Evolutionary conservation across 2,888 invertebrate species (phyloP), one percentile per base, ranked within the genome.

Genomic region (Mesorhabditis sp.): DNA sequence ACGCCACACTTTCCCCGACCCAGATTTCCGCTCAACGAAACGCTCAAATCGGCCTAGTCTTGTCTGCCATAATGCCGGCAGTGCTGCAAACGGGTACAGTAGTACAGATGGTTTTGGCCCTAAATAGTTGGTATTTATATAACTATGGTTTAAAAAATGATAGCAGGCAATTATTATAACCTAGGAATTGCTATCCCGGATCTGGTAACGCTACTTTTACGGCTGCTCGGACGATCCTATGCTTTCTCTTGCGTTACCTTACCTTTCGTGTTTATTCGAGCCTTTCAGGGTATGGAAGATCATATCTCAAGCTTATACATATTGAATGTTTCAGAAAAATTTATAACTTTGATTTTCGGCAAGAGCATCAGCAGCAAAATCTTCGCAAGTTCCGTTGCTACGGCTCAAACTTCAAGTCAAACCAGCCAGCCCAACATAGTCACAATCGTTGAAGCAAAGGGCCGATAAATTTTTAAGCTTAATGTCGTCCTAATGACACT

Each of bases 231-330:
- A 28, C 28, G 28, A 28, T 28, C 28, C 28, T 28, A 28, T 28
- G 28, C 28, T 28, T 28, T 28, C 28, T 28, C 28, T 28, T 28
- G 28, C 28, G 58, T 50, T n/a, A 50, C 58, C 58, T 13, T n/a
- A 10, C 58, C 58, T 13, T 50, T 50, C n/a, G 7, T 50, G 58
- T 50, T 50, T n/a, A 50, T 50, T n/a, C 7, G 58, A 50, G 58
- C 58, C 10, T 50, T 50, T 50, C 58, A 50, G n/a, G 58, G 58
- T 50, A 50, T 50, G 58, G n/a, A n/a, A 50, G n/a, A 50, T 13
- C 7, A 13, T 2, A 50, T 50, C n/a, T 10, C n/a, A 50, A 50
- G 7, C n/a, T 50, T 13, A 13, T n/a, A 50, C 58, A 50, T 13
- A 50, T 13, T 50, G 58, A 50, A n/a, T 50, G 7, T 50, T 50